A percentile compares a stretch with the other conserved stretches of the same genome.
phyloP scores from a whole-genome alignment of 2,113 vertebrate species.

The Crotalus tigris region DNA sequence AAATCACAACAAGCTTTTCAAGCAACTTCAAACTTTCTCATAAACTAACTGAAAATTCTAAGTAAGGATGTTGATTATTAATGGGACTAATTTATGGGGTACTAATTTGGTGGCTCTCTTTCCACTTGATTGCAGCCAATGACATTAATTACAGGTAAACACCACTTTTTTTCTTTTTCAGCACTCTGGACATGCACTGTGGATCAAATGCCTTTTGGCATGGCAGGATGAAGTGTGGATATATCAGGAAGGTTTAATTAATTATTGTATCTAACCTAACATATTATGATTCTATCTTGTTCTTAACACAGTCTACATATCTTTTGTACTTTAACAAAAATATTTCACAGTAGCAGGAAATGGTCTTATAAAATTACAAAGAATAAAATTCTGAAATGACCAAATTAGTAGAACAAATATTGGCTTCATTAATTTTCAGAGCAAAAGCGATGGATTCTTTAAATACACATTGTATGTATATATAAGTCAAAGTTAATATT shows the following conservation, averaged over 20 bases:
- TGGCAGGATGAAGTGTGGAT: not conserved
- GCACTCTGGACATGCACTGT: not conserved
- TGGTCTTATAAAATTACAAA: not conserved
- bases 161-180: not conserved
- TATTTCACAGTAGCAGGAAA: not conserved
- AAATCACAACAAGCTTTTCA: not conserved
- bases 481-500: constrained; percentile 22
- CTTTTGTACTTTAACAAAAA: not conserved
- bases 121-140: not conserved
- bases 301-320: not conserved
- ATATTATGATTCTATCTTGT: not conserved
- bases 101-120: not conserved
- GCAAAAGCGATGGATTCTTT: not conserved
- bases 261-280: not conserved
- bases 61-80: not conserved
- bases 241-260: not conserved
- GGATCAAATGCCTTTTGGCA: not conserved
- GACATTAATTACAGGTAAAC: not conserved
- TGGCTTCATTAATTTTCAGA: not conserved
- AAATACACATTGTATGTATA: not conserved
- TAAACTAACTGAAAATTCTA: not conserved
- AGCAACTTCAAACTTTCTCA: not conserved
- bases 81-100: not conserved
- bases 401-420: constrained; percentile 15
- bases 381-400: not conserved